These are phyloP conservation scores for Leptinotarsa undecemlineata DNA, from an alignment of 1,140 invertebrate species.

Conservation along the genomic window DNA sequence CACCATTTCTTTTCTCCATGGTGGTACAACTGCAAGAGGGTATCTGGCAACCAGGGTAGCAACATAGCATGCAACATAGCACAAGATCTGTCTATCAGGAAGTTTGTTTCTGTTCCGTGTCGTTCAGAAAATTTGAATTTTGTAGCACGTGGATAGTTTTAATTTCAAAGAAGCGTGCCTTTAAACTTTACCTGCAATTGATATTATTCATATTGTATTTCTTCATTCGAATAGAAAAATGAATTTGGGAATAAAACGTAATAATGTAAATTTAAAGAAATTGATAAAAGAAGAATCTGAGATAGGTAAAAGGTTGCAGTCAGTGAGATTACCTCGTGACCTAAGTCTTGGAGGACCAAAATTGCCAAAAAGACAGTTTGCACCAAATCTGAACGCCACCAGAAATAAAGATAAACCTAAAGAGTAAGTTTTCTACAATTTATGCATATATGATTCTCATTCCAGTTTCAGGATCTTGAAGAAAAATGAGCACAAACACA, in stretches of 20 bases:
- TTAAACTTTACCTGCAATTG: neutral
- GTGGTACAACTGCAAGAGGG: too few relatives aligned
- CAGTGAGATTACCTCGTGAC: conserved; percentile 45
- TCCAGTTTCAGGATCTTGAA: conserved; percentile 27
- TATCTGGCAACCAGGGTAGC: too few relatives aligned
- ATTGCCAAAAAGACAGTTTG: conserved; percentile 42
- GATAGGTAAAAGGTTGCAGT: conserved; percentile 35
- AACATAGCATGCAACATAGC: too few relatives aligned
- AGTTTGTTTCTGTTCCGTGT: too few relatives aligned
- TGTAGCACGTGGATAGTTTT: neutral
- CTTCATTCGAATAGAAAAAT: neutral
- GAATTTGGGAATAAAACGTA: neutral
- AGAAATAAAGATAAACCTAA: conserved; percentile 47
- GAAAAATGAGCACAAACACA: conserved; percentile 31
- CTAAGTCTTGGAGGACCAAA: conserved; percentile 48
- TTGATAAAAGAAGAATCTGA: conserved; percentile 12
- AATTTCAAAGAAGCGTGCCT: neutral
- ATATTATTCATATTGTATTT: neutral
- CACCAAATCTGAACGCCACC: conserved; percentile 46
- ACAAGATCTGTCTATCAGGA: too few relatives aligned
- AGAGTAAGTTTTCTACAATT: conserved; percentile 36
- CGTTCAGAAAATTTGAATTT: neutral
- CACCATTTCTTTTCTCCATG: too few relatives aligned
- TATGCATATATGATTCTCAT: neutral
- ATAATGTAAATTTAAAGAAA: conserved; percentile 13